Conservation (phyloP, 2,797 vertebrate genomes). For the Tadarida brasiliensis region DNA sequence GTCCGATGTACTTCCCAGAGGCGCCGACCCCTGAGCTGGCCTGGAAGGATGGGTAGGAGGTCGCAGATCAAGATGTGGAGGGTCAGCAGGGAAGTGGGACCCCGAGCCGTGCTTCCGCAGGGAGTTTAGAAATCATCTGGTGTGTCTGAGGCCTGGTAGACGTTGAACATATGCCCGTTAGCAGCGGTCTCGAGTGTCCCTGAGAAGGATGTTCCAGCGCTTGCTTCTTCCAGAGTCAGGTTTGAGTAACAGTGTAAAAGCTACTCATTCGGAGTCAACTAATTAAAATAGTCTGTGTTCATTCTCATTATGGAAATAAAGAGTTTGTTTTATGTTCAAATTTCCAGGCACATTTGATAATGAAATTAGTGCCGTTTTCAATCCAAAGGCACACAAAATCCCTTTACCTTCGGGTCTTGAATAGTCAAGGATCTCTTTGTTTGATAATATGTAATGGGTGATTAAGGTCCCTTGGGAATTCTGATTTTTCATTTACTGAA, state of each 20-base stretch:
- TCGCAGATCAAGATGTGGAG: background rate
- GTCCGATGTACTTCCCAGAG: background rate
- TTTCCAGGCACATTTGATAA: slow-evolving; percentile 19
- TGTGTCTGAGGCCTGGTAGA: background rate
- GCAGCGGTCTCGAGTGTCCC: background rate
- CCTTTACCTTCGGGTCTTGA: background rate
- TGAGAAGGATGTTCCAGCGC: background rate
- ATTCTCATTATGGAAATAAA: background rate
- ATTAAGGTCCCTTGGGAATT: background rate
- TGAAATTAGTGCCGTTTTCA: slow-evolving; percentile 42
- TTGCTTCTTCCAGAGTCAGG: background rate
- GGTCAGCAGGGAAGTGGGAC: background rate
- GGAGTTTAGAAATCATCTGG: background rate
- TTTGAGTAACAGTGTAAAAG: background rate
- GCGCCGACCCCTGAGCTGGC: background rate
- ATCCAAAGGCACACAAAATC: slow-evolving; percentile 5
- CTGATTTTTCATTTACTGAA: background rate
- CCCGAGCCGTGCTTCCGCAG: background rate
- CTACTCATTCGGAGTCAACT: background rate
- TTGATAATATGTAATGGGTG: background rate
- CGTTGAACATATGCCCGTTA: background rate
- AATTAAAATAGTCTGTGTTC: background rate
- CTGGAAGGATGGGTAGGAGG: background rate
- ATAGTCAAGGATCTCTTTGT: background rate
- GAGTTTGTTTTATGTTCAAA: slow-evolving; percentile 45